These are phyloP conservation scores for Chironomus tepperi DNA, from an alignment of 1,140 invertebrate species.

Conservation along the genomic window DNA sequence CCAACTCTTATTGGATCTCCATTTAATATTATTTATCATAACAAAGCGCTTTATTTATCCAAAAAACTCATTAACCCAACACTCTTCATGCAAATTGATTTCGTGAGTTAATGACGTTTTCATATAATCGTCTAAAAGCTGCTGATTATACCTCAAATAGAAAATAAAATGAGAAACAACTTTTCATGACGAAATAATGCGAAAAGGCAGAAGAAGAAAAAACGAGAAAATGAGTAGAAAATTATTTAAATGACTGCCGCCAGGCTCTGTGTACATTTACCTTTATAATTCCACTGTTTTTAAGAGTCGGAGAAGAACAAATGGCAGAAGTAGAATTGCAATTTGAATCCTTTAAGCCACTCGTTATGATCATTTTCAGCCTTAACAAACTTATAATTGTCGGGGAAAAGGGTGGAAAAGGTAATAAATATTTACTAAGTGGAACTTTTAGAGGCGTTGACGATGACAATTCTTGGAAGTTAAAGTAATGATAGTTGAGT, in stretches of 20 bases:
- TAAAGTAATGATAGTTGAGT: no score
- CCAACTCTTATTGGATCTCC: no score
- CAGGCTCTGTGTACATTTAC: not conserved
- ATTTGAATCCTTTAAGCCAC: no score
- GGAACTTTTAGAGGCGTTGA: no score
- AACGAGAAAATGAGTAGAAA: no score
- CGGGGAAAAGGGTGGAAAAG: not conserved
- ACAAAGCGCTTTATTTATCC: no score
- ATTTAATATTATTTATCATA: no score
- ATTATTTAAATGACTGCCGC: not conserved
- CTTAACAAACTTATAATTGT: not conserved
- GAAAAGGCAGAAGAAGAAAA: no score
- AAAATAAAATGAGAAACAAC: not conserved
- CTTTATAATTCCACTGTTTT: not conserved
- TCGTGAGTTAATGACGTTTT: conserved; percentile 5
- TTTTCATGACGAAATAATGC: no score
- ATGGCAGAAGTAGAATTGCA: no score
- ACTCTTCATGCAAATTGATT: not conserved
- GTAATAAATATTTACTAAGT: no score
- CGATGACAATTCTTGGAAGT: no score
- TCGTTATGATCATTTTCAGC: not conserved
- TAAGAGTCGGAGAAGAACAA: not conserved
- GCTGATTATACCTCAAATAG: not conserved
- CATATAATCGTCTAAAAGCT: not conserved
- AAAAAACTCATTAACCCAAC: not conserved